Percentiles rank a stretch among this genome's conserved stretches.
phyloP scores from a whole-genome alignment of 2,113 vertebrate species.

The Alethe diademata region DNA sequence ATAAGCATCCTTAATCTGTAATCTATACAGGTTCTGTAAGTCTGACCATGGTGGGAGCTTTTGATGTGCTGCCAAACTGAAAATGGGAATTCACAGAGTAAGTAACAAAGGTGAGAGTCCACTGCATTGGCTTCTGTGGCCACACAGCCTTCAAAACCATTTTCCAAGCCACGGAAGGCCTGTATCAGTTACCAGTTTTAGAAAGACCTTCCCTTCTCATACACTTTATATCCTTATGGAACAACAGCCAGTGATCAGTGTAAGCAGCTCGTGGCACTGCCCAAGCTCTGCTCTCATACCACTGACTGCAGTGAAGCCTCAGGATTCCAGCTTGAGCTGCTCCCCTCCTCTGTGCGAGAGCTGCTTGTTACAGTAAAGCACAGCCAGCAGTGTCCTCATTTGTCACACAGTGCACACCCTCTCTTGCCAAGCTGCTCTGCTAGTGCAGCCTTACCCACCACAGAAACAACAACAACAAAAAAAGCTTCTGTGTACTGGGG shows the following conservation, averaged over 20 bases:
- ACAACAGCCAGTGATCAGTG: not conserved
- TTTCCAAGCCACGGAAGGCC: not conserved
- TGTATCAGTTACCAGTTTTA: not conserved
- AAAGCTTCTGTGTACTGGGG: rapidly evolving
- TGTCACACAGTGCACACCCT: not conserved
- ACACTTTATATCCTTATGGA: not conserved
- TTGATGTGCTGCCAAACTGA: not conserved
- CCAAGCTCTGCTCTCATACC: not conserved
- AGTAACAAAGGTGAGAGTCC: not conserved
- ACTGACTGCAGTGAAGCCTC: not conserved
- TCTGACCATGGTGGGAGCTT: not conserved
- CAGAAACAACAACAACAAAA: not conserved
- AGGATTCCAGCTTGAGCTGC: not conserved
- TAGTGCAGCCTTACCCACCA: not conserved
- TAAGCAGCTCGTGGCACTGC: not conserved
- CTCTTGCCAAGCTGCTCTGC: not conserved
- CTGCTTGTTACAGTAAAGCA: not conserved
- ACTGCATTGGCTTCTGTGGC: not conserved
- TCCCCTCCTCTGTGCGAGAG: not conserved
- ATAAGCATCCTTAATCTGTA: not conserved
- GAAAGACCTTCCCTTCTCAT: not conserved
- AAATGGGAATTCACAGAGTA: not conserved
- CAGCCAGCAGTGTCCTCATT: rapidly evolving
- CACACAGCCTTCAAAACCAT: not conserved
- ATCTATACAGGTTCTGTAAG: not conserved